phyloP scores from a whole-genome alignment of 2,888 invertebrate species.

The Sussaba pulchella region DNA sequence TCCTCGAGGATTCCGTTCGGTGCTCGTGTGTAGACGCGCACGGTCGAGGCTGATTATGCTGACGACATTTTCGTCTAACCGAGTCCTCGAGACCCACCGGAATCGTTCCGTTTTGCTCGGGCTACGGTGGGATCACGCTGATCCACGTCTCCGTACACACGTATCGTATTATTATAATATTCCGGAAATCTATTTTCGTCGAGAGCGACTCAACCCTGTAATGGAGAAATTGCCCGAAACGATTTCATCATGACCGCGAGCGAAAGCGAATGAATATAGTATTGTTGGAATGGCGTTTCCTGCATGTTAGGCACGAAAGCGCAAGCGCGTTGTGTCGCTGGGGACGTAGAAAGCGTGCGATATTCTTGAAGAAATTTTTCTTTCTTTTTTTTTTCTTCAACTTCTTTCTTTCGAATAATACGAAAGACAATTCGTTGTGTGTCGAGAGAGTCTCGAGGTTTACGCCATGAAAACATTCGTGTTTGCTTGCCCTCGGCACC shows the following conservation, averaged over 20 bases:
- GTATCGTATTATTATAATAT: conserved; percentile 18
- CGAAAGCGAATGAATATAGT: conserved; percentile 53
- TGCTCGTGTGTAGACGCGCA: conserved; percentile 1
- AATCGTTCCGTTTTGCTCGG: too few relatives aligned
- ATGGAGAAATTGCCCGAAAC: conserved; percentile 50
- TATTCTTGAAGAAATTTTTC: conserved; percentile 54
- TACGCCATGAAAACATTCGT: conserved; percentile 21
- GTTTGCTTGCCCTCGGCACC: neutral
- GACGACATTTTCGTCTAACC: neutral
- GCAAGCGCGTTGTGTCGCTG: conserved; percentile 25
- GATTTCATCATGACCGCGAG: conserved; percentile 51
- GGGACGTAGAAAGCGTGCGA: conserved; percentile 56
- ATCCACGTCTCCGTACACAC: neutral
- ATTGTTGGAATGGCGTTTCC: conserved; percentile 48
- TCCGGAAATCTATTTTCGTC: conserved; percentile 29
- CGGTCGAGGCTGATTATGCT: conserved; percentile 14
- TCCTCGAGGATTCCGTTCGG: conserved; percentile 23
- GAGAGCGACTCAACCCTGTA: conserved; percentile 17
- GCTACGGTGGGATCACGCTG: too few relatives aligned
- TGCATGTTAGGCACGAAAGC: conserved; percentile 48
- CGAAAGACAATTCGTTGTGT: conserved; percentile 22
- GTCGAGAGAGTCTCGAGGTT: conserved; percentile 12
- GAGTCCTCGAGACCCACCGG: too few relatives aligned
- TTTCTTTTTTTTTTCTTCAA: conserved; percentile 31
- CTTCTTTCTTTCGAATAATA: too few relatives aligned